A percentile compares a stretch with the other conserved stretches of the same genome.
These are phyloP conservation scores for Caerostris extrusa DNA, from an alignment of 1,140 invertebrate species.

Conservation along the genomic window DNA sequence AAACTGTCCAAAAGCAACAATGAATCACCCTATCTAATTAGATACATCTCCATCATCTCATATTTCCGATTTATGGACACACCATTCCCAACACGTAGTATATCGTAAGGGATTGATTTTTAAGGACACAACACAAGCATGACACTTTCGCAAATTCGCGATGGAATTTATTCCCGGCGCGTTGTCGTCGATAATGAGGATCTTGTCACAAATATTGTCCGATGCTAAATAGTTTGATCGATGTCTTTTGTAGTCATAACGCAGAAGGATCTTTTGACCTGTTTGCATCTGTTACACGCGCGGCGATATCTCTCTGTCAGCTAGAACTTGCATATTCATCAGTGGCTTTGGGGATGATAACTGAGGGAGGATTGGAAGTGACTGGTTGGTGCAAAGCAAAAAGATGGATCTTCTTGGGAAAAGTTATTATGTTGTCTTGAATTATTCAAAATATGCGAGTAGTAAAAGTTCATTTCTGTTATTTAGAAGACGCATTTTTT, in stretches of 20 bases:
- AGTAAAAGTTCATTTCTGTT: too few relatives aligned
- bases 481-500: too few relatives aligned
- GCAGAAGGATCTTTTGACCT: not conserved
- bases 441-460: too few relatives aligned
- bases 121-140: not conserved
- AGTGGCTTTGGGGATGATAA: not conserved
- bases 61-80: not conserved
- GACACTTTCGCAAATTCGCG: not conserved
- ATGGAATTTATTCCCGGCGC: not conserved
- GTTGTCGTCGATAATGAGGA: not conserved
- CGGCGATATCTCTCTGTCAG: not conserved
- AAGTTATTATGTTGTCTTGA: too few relatives aligned
- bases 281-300: not conserved
- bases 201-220: not conserved
- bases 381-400: too few relatives aligned
- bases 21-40: not conserved
- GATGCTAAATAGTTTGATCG: conserved; percentile 46
- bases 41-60: not conserved
- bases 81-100: not conserved
- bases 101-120: not conserved
- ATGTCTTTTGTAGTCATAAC: not conserved
- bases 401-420: too few relatives aligned
- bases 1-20: too few relatives aligned
- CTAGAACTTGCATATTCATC: not conserved
- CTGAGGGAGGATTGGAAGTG: too few relatives aligned